Conservation (phyloP, 2,113 vertebrate genomes). For the Ochotona princeps region DNA sequence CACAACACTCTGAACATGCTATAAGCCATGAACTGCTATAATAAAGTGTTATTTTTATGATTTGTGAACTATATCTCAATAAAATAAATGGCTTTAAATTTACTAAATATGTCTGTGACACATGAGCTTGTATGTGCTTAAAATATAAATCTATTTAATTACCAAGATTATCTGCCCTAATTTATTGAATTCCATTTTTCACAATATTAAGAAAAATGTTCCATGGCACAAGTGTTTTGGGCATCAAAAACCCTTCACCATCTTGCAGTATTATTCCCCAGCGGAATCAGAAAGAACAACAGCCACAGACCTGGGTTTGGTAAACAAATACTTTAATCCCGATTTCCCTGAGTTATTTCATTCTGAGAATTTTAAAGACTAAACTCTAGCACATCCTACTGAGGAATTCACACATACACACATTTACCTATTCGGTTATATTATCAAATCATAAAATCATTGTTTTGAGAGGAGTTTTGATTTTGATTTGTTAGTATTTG, state of each 20-base stretch:
- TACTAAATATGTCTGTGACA: neutral
- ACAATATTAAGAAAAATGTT: conserved; percentile 7
- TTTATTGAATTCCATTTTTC: neutral
- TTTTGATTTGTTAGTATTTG: conserved; percentile 31
- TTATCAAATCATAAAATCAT: conserved; percentile 42
- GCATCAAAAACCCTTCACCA: conserved; percentile 41
- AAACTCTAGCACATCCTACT: neutral
- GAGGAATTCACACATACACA: conserved; percentile 14
- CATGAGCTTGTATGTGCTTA: neutral
- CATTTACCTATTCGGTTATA: neutral
- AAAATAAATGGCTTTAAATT: conserved; percentile 21
- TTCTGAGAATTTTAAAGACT: neutral
- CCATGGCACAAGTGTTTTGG: conserved; percentile 37
- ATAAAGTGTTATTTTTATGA: neutral
- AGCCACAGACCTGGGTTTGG: neutral
- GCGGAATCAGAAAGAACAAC: neutral
- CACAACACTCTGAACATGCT: conserved; percentile 5
- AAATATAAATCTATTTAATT: conserved; percentile 47
- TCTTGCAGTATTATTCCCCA: conserved; percentile 10
- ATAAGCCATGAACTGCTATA: neutral
- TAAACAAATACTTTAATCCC: neutral
- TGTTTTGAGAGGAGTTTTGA: conserved; percentile 44
- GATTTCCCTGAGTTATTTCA: neutral
- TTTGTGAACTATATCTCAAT: conserved; percentile 14
- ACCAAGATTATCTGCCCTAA: conserved; percentile 29